These are phyloP conservation scores for Drosophila tsacasi DNA, from an alignment of 1,140 invertebrate species.

Conservation along the genomic window DNA sequence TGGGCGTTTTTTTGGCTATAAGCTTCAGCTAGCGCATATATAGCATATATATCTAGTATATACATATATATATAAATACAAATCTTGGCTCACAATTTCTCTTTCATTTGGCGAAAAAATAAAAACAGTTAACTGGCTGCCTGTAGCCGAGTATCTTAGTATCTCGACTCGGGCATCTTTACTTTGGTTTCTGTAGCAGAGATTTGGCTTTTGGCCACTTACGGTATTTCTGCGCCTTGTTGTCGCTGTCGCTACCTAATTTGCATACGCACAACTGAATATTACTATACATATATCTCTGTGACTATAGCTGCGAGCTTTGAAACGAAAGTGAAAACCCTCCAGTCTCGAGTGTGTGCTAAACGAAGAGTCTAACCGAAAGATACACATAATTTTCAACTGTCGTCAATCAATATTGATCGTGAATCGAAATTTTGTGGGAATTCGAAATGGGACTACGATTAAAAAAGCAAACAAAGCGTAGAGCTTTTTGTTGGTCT, in stretches of 20 bases:
- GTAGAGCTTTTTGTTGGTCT: conserved; percentile 19
- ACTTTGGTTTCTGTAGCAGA: conserved; percentile 64
- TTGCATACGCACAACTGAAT: conserved; percentile 68
- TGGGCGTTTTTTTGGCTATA: conserved; percentile 28
- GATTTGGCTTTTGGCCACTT: conserved; percentile 74
- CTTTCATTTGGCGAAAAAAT: conserved; percentile 75
- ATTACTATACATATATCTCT: conserved; percentile 4
- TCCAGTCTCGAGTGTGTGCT: conserved; percentile 40
- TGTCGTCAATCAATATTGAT: conserved; percentile 65
- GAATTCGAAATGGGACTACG: conserved; percentile 60
- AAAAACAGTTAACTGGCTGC: conserved; percentile 72
- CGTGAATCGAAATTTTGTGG: conserved; percentile 30
- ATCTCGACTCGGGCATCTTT: conserved; percentile 40
- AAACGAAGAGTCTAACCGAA: conserved; percentile 62
- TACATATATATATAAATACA: conserved; percentile 12
- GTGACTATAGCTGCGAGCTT: not conserved
- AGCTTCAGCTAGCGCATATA: conserved; percentile 59
- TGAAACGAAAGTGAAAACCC: conserved; percentile 77
- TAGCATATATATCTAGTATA: conserved; percentile 61
- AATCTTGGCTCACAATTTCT: conserved; percentile 71
- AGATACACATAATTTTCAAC: conserved; percentile 56
- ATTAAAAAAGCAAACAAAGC: conserved; percentile 58
- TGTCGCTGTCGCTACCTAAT: conserved; percentile 68
- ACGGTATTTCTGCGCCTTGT: conserved; percentile 76
- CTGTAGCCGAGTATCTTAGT: conserved; percentile 11